These are phyloP conservation scores for Clamator glandarius DNA, from an alignment of 2,797 vertebrate species.

Conservation along the genomic window DNA sequence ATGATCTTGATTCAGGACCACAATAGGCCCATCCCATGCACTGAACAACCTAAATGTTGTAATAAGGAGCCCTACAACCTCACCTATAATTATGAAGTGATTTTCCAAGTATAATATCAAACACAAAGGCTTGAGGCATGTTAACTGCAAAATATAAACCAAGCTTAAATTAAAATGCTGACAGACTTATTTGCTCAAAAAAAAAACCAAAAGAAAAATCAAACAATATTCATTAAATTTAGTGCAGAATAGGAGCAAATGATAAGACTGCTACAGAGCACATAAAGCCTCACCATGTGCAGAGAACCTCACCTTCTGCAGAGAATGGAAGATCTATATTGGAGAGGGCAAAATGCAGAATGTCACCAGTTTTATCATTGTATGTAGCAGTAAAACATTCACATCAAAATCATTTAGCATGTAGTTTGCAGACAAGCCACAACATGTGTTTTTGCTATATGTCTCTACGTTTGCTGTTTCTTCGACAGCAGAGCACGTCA, in stretches of 20 bases:
- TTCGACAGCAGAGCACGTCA: background rate
- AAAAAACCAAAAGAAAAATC: background rate
- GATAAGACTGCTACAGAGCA: background rate
- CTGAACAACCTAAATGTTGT: background rate
- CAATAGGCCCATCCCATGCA: background rate
- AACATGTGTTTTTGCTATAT: background rate
- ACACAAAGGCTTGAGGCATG: background rate
- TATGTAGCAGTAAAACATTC: background rate
- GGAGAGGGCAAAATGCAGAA: background rate
- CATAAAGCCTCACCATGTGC: background rate
- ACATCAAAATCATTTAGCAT: background rate
- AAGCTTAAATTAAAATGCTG: background rate
- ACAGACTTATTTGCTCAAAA: conserved; percentile 14
- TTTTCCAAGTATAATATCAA: conserved; percentile 11
- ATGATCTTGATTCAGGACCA: background rate
- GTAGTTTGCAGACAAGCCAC: background rate
- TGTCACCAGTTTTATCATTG: background rate
- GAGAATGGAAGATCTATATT: background rate
- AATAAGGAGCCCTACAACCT: background rate
- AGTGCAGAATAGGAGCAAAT: background rate
- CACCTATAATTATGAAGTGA: conserved; percentile 13
- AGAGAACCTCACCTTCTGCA: background rate
- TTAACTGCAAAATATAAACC: background rate
- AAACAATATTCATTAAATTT: background rate
- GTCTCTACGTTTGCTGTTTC: background rate